Conservation (phyloP, 2,797 vertebrate genomes). For the Xerus rutilus region DNA sequence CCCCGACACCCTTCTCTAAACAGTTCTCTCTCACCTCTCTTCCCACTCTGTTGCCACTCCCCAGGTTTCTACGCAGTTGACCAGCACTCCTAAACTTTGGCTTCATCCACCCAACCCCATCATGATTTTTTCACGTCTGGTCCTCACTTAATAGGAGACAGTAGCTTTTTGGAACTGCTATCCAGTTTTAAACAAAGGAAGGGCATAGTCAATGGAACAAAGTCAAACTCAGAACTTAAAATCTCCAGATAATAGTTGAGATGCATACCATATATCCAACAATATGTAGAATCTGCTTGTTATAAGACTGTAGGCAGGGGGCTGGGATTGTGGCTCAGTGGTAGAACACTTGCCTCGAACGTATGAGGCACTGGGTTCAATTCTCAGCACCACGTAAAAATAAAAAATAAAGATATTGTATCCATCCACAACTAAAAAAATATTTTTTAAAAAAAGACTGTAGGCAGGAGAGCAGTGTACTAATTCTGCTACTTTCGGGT, state of each 20-base stretch:
- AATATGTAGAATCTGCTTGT: background rate
- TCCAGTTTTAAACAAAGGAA: background rate
- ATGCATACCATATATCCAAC: background rate
- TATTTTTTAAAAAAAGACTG: background rate
- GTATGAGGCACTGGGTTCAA: too few species aligned
- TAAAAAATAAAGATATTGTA: too few species aligned
- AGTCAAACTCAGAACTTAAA: background rate
- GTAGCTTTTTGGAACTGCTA: background rate
- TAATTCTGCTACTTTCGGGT: constrained; percentile 42
- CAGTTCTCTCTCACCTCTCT: constrained; percentile 29
- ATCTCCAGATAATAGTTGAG: background rate
- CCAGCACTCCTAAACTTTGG: background rate
- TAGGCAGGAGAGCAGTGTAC: background rate
- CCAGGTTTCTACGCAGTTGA: constrained; percentile 5
- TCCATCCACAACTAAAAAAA: too few species aligned
- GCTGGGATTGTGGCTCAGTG: too few species aligned
- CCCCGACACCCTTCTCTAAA: constrained; percentile 62
- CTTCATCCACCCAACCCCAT: background rate
- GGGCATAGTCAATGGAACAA: background rate
- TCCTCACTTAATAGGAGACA: background rate
- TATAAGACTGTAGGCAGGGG: background rate
- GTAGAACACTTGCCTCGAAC: too few species aligned
- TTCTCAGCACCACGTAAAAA: too few species aligned
- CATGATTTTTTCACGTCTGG: constrained; percentile 23
- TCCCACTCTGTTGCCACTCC: constrained; percentile 35